Evolutionary conservation across 2,113 vertebrate species (phyloP), one percentile per base, ranked within the genome.

Genomic region (Centropristis striata): DNA sequence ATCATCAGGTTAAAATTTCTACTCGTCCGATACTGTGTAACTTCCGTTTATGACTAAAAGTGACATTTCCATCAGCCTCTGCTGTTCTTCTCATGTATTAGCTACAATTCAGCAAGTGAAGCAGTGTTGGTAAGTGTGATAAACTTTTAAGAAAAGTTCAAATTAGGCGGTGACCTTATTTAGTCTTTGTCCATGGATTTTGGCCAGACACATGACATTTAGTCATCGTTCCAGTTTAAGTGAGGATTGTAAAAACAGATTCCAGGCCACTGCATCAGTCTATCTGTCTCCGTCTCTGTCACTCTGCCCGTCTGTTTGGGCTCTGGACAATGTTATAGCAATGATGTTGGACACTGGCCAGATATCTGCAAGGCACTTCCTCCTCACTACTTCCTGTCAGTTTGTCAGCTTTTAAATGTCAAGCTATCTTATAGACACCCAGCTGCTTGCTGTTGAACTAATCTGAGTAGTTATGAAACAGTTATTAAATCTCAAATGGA

Each of bases 251-350:
- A 23, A 68, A 78, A 85, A 69, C 51, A 72, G 50, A 68, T 18
- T 65, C 12, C 32, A 63, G 71, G 50, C 68, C 4, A 4, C 28
- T 3, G 50, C 5, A 37, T 51, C 18, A 59, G 14, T 41, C 36
- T 32, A 3, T 69, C 44, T 70, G 41, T 23, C 23, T 15, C 57
- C 64, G 13, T 47, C 47, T 71, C 16, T 64, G 42, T 41, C 58
- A 21, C 27, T 65, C 59, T 10, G 21, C 25, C 25, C 2, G 63
- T 25, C 46, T 74, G 47, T 67, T 50, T 69, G 46, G 61, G 55
- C 21, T 94, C 89, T 94, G 93, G 90, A 89, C 66, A 91, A 47
- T 86, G 88, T 94, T 75, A 54, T 23, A 82, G 63, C 70, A 50
- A 42, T 39, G 47, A 74, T 59, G 67, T 78, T 81, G 74, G 82